Evolutionary conservation across 2,113 vertebrate genomes (phyloP).

Genomic region (Lepus europaeus): DNA sequence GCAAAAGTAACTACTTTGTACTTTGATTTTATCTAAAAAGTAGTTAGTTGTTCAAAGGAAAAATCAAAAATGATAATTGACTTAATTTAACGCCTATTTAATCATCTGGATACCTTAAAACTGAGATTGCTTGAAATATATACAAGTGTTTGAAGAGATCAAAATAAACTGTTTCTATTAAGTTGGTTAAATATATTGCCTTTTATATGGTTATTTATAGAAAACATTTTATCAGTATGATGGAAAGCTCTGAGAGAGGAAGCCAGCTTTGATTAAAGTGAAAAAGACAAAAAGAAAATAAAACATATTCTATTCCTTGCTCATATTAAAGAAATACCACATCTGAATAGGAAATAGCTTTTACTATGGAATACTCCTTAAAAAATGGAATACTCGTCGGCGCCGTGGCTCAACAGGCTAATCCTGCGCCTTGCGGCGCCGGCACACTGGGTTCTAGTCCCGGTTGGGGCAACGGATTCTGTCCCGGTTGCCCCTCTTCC

Average conservation of each 20-base stretch:
- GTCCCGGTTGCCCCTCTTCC: too few relatives aligned
- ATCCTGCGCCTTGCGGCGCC: too few relatives aligned
- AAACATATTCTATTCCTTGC: not conserved
- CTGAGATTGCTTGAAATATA: conserved; percentile 23
- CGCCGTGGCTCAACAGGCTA: too few relatives aligned
- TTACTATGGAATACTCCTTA: not conserved
- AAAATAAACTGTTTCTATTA: conserved; percentile 34
- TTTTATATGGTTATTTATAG: conserved; percentile 28
- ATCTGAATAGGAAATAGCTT: not conserved
- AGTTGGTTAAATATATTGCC: not conserved
- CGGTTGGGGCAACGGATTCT: too few relatives aligned
- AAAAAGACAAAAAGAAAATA: conserved; percentile 2
- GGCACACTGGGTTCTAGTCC: too few relatives aligned
- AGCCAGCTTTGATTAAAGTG: conserved; percentile 38
- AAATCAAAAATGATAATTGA: not conserved
- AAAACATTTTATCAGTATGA: conserved; percentile 10
- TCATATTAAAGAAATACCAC: not conserved
- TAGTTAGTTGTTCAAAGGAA: not conserved
- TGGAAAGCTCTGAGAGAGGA: conserved; percentile 31
- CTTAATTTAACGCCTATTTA: not conserved
- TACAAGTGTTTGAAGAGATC: not conserved
- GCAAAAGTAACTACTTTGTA: not conserved
- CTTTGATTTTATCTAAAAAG: not conserved
- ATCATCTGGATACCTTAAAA: not conserved
- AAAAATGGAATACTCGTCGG: not conserved